phyloP scores from a whole-genome alignment of 2,888 invertebrate species.

The Stegana nigrithorax region DNA sequence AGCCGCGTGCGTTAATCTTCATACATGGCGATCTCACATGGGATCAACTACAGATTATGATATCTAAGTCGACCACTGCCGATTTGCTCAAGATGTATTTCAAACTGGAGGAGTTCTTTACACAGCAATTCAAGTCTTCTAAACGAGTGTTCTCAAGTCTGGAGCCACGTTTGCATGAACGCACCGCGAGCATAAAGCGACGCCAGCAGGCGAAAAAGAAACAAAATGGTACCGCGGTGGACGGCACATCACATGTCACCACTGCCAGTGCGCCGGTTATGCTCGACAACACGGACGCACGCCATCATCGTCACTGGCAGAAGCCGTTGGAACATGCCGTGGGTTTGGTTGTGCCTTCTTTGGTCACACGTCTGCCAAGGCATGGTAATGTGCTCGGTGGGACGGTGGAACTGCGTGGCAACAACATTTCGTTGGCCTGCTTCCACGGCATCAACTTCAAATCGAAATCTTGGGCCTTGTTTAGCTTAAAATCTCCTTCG shows the following conservation, averaged over 20 bases:
- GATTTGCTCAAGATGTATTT: constrained; percentile 97
- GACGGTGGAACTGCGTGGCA: constrained; percentile 88
- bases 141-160: constrained; percentile 88
- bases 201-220: constrained; percentile 68
- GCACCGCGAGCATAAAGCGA: constrained; percentile 64
- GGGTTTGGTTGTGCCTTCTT: constrained; percentile 81
- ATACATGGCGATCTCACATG: constrained; percentile 92
- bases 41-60: constrained; percentile 97
- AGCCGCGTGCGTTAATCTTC: constrained; percentile 84
- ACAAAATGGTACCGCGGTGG: constrained; percentile 48
- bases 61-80: constrained; percentile 95
- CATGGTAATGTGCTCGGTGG: constrained; percentile 86
- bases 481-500: constrained; percentile 91
- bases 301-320: constrained; percentile 96
- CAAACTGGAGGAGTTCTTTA: constrained; percentile 97
- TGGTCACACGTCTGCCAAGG: constrained; percentile 76
- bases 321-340: constrained; percentile 84
- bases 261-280: constrained; percentile 36
- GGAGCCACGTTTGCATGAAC: constrained; percentile 70
- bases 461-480: constrained; percentile 95
- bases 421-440: constrained; percentile 93
- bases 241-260: constrained; percentile 7
- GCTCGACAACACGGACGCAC: constrained; percentile 72
- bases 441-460: constrained; percentile 98
- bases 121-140: constrained; percentile 96